Evolutionary conservation across 2,888 invertebrate genomes (phyloP).

Genomic region (Encarsia formosa): DNA sequence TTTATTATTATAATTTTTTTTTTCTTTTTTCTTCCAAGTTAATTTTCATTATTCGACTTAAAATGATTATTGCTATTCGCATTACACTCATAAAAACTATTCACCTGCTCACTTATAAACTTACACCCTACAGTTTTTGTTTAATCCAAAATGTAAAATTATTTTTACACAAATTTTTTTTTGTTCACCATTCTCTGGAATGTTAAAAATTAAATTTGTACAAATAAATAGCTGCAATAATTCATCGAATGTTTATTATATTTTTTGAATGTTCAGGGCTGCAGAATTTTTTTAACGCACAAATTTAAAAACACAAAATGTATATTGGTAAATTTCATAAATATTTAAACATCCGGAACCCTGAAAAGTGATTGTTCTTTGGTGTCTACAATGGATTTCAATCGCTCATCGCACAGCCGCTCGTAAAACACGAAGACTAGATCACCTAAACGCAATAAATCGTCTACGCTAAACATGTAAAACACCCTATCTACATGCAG

Average conservation of each 20-base stretch:
- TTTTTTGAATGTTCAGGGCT: too few species aligned
- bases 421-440: conserved; percentile 43
- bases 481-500: conserved; percentile 50
- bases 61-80: conserved; percentile 26
- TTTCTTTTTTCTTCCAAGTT: conserved; percentile 18
- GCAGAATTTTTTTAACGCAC: too few species aligned
- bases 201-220: too few species aligned
- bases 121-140: conserved; percentile 10
- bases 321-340: too few species aligned
- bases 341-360: too few species aligned
- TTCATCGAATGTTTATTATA: too few species aligned
- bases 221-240: too few species aligned
- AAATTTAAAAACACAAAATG: too few species aligned
- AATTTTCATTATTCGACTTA: conserved; percentile 20
- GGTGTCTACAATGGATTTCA: conserved; percentile 24
- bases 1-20: background rate
- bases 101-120: conserved; percentile 18
- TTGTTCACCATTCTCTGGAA: too few species aligned
- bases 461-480: conserved; percentile 49
- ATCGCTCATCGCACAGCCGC: conserved; percentile 33
- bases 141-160: conserved; percentile 18
- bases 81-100: conserved; percentile 27
- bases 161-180: too few species aligned
- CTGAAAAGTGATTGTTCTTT: conserved; percentile 3
- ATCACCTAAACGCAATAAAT: conserved; percentile 46